Evolutionary conservation across 37 sponge, comb jelly and placozoan genomes (phyloP), one percentile per base, ranked within the genome.

Genomic region (Axinella damicornis): DNA sequence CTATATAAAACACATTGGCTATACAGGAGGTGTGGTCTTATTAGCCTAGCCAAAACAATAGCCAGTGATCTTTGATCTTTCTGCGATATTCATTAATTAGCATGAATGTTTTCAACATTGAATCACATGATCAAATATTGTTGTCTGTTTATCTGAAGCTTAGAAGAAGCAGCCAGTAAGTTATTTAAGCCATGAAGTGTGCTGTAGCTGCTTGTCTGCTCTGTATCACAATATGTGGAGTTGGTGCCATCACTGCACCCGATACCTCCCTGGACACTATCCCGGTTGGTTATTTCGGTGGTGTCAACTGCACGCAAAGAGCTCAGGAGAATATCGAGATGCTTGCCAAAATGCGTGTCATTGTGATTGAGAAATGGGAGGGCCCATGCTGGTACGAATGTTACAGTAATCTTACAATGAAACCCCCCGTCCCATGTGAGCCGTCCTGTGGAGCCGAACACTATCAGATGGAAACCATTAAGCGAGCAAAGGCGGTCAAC

Each of bases 361-460:
- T 77, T 36, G 78, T 77, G 32, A 77, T 77, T 77, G 78, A 77
- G 78, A 77, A 77, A 77, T 77, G 78, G 78, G 78, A 77, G 31
- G 78, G 78, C 4, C 78, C 78, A 12, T 77, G 78, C 37, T 60
- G 78, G 63, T 57, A 77, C 16, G 63, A 61, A 16, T 77, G 78
- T 17, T 60, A 31, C 62, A 61, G 35, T 11, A 77, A 77, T 41
- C 60, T 77, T 35, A 77, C 74, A 37, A 73, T 54, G 74, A 73
- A 73, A 1, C 74, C 74, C 36, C 74, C 74, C 24, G 54, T 73
- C 9, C 74, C 74, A 6, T 77, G 78, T 41, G 61, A 77, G 21
- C 78, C 78, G 11, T 61, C 63, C 57, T 77, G 78, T 41, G 63
- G 63, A 24, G 78, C 63, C 28, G 78, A 77, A 61, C n/a, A 61